phyloP scores from a whole-genome alignment of 2,888 invertebrate species.

The Ormyrus nitidulus region DNA sequence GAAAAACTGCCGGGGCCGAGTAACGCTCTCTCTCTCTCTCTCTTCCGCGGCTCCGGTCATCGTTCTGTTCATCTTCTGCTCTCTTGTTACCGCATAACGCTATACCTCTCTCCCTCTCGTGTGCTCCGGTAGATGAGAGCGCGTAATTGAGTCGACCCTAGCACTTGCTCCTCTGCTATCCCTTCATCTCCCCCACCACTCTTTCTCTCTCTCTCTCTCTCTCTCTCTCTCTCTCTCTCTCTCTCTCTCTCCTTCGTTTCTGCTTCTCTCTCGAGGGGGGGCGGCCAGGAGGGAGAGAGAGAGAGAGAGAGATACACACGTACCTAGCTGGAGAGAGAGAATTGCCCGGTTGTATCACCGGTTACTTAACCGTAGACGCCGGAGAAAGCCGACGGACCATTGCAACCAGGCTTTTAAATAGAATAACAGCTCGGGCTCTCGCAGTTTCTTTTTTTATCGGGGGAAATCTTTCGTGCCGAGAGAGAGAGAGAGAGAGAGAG shows the following conservation, averaged over 20 bases:
- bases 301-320: neutral
- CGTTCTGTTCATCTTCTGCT: conserved; percentile 21
- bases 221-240: conserved; percentile 11
- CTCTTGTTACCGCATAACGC: conserved; percentile 34
- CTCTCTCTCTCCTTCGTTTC: conserved; percentile 25
- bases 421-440: conserved; percentile 2
- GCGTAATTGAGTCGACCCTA: conserved; percentile 51
- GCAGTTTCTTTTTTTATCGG: neutral
- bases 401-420: conserved; percentile 36
- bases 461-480: conserved; percentile 15
- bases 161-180: conserved; percentile 14
- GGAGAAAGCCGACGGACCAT: neutral
- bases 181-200: conserved; percentile 5
- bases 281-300: neutral
- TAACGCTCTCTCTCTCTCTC: neutral
- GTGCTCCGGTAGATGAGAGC: conserved; percentile 19
- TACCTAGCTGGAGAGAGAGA: neutral
- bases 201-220: conserved; percentile 10
- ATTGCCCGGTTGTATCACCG: conserved; percentile 35
- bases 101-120: conserved; percentile 6
- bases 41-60: neutral
- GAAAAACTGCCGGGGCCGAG: too few relatives aligned
- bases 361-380: conserved; percentile 36
- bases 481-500: neutral
- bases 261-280: conserved; percentile 5